phyloP scores from a whole-genome alignment of 2,113 vertebrate genomes.

The Pipra filicauda region DNA sequence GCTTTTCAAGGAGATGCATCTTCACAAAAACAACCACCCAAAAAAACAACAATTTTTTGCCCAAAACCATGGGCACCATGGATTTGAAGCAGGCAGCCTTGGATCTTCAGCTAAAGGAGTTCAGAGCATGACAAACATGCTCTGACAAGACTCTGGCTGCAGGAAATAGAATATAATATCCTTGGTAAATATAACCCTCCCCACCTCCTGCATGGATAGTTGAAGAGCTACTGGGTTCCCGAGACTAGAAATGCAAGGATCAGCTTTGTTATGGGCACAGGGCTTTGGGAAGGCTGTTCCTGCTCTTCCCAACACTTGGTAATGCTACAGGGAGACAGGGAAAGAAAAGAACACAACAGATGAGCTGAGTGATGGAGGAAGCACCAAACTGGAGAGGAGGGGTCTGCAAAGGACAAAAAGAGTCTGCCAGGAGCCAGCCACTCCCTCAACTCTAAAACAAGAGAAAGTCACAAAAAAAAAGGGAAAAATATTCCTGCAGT shows the following conservation, averaged over 20 bases:
- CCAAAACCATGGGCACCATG: background rate
- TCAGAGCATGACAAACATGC: background rate
- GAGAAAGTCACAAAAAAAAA: background rate
- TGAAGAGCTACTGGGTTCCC: background rate
- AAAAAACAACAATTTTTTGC: background rate
- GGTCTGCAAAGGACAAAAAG: background rate
- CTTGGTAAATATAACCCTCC: background rate
- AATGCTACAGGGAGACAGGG: background rate
- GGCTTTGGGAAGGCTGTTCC: background rate
- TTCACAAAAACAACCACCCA: background rate
- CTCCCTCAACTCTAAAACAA: background rate
- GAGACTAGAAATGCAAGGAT: background rate
- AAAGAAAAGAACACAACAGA: background rate
- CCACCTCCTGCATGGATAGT: background rate
- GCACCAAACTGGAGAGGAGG: background rate
- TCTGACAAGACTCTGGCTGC: background rate
- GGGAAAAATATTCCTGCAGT: rapidly evolving
- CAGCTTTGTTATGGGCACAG: background rate
- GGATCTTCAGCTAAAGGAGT: background rate
- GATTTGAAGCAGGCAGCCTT: background rate
- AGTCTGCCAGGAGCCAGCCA: background rate
- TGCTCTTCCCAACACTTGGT: background rate
- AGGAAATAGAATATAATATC: background rate
- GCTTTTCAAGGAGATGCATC: background rate
- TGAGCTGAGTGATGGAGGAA: background rate